Evolutionary conservation across 2,888 invertebrate species (phyloP).

Genomic region (Cylindroiulus punctatus): DNA sequence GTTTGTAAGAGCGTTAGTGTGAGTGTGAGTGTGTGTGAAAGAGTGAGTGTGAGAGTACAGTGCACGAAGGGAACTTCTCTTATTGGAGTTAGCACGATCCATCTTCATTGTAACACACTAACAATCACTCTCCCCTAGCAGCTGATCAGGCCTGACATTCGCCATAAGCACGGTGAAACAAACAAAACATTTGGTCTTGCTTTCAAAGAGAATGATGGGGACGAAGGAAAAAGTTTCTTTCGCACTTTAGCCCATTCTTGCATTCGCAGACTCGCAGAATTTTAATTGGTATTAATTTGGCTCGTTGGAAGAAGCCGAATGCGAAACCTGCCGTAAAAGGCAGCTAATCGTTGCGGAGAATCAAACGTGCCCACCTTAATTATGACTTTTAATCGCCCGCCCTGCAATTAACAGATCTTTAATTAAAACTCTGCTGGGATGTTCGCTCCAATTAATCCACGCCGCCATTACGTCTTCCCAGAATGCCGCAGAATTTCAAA

Average conservation of each 20-base stretch:
- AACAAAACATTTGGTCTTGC: too few species aligned
- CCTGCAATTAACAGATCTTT: constrained; percentile 42
- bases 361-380: constrained; percentile 22
- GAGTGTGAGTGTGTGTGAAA: too few species aligned
- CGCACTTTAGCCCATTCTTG: not conserved
- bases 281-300: constrained; percentile 19
- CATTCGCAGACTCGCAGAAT: not conserved
- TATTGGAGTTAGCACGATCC: too few species aligned
- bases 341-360: constrained; percentile 25
- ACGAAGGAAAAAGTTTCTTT: not conserved
- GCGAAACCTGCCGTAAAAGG: not conserved
- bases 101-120: too few species aligned
- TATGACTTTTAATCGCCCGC: constrained; percentile 30
- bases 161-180: too few species aligned
- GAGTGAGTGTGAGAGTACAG: too few species aligned
- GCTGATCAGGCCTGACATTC: too few species aligned
- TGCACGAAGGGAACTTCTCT: too few species aligned
- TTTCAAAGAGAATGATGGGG: not conserved
- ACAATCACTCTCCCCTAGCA: too few species aligned
- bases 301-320: not conserved
- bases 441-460: not conserved
- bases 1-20: too few species aligned
- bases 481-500: not conserved
- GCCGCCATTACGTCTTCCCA: not conserved
- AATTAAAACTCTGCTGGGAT: constrained; percentile 40